Percentiles rank a stretch among this genome's conserved stretches.
These are phyloP conservation scores for Euphydryas editha DNA, from an alignment of 2,888 invertebrate genomes.

Conservation along the genomic window DNA sequence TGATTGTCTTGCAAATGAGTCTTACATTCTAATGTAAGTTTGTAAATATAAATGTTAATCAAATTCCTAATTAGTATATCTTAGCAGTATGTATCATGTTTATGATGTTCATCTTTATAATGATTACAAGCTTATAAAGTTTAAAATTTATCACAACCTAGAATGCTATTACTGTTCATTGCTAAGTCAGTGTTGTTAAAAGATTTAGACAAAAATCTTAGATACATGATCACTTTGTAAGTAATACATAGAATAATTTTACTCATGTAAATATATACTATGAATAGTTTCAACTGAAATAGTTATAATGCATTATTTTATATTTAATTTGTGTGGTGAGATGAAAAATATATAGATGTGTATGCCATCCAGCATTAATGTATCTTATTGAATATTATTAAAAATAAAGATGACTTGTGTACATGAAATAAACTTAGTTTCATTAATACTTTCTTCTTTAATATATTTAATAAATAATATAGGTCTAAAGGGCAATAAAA, in stretches of 20 bases:
- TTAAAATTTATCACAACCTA: conserved; percentile 11
- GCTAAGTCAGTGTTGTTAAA: conserved; percentile 21
- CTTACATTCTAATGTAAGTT: conserved; percentile 12
- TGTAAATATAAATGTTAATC: conserved; percentile 29
- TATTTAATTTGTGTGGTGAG: conserved; percentile 41
- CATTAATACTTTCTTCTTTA: conserved; percentile 1
- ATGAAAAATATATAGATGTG: conserved; percentile 42
- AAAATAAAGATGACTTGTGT: conserved; percentile 59
- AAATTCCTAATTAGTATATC: conserved; percentile 28
- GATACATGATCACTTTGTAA: conserved; percentile 32
- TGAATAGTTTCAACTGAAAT: conserved; percentile 35
- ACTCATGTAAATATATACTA: conserved; percentile 44
- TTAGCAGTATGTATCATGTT: conserved; percentile 14
- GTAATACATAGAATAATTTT: conserved; percentile 37
- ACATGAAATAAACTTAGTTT: conserved; percentile 20
- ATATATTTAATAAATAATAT: neutral
- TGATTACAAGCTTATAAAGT: conserved; percentile 14
- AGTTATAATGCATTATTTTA: conserved; percentile 34
- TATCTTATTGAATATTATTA: conserved; percentile 50
- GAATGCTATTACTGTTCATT: conserved; percentile 12
- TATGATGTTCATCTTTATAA: conserved; percentile 7
- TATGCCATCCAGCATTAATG: conserved; percentile 51
- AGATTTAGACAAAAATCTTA: conserved; percentile 16
- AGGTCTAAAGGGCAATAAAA: no score
- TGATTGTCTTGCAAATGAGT: conserved; percentile 15